Conservation (phyloP, 2,113 vertebrate species). For the Pterocles gutturalis region DNA sequence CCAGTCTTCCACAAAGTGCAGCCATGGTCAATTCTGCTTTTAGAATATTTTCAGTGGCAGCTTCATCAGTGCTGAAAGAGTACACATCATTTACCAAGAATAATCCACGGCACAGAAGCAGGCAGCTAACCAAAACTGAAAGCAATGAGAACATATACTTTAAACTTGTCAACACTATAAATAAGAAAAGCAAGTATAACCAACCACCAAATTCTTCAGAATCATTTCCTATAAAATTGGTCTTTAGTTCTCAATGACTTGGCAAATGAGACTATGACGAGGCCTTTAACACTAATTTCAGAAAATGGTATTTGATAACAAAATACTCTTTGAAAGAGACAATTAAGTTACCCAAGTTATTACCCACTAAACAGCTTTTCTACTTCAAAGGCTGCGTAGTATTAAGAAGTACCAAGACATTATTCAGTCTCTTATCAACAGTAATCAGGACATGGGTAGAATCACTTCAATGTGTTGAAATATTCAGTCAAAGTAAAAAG, state of each 20-base stretch:
- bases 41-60: constrained; percentile 97
- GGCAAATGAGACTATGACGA: neutral
- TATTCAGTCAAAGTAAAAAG: neutral
- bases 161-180: neutral
- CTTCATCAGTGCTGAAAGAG: constrained; percentile 91
- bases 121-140: neutral
- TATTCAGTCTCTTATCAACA: neutral
- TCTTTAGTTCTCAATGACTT: neutral
- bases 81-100: constrained; percentile 15
- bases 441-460: neutral
- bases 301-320: neutral
- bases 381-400: neutral
- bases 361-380: neutral
- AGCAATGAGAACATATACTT: neutral
- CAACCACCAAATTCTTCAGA: constrained; percentile 18
- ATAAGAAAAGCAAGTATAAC: neutral
- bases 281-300: neutral
- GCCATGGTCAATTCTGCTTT: constrained; percentile 98
- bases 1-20: constrained; percentile 91
- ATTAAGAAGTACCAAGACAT: neutral
- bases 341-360: neutral
- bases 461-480: neutral
- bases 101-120: neutral
- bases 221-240: neutral
- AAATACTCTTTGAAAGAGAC: neutral